phyloP scores from a whole-genome alignment of 2,888 invertebrate species.

The Erebia aethiops region DNA sequence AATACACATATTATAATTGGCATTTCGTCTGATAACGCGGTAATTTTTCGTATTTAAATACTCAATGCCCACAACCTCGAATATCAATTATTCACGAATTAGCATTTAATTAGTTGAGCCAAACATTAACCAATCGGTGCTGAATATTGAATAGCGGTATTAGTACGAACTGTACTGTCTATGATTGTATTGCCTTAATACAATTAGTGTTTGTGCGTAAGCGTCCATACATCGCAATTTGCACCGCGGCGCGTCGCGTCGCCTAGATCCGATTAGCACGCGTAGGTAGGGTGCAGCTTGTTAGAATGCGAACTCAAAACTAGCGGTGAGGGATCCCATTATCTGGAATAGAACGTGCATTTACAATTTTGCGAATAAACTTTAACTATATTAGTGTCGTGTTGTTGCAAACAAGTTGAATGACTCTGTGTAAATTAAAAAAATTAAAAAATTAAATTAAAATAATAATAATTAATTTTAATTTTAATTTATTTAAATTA shows the following conservation, averaged over 20 bases:
- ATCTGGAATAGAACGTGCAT: not conserved
- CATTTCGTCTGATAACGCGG: not conserved
- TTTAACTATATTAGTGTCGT: not conserved
- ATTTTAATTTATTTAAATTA: too few relatives aligned
- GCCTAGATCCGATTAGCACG: conserved; percentile 66
- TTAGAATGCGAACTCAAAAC: conserved; percentile 30
- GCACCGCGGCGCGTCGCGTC: conserved; percentile 37
- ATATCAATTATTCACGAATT: conserved; percentile 38
- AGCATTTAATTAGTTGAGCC: conserved; percentile 38
- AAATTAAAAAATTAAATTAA: too few relatives aligned
- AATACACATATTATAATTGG: not conserved
- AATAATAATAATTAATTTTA: too few relatives aligned
- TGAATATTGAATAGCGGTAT: conserved; percentile 48
- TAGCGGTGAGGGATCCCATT: conserved; percentile 8
- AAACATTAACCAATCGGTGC: conserved; percentile 41
- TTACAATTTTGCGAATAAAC: conserved; percentile 1
- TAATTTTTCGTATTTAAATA: conserved; percentile 18
- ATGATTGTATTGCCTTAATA: conserved; percentile 67
- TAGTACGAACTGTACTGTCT: conserved; percentile 55
- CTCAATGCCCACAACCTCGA: conserved; percentile 12
- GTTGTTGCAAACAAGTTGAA: not conserved
- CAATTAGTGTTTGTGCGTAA: conserved; percentile 60
- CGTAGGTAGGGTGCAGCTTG: conserved; percentile 25
- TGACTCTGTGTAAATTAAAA: too few relatives aligned
- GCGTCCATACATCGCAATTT: conserved; percentile 43